A percentile compares a stretch with the other conserved stretches of the same genome.
Evolutionary conservation across 2,888 invertebrate genomes (phyloP).

Genomic region (Beris morrisii): DNA sequence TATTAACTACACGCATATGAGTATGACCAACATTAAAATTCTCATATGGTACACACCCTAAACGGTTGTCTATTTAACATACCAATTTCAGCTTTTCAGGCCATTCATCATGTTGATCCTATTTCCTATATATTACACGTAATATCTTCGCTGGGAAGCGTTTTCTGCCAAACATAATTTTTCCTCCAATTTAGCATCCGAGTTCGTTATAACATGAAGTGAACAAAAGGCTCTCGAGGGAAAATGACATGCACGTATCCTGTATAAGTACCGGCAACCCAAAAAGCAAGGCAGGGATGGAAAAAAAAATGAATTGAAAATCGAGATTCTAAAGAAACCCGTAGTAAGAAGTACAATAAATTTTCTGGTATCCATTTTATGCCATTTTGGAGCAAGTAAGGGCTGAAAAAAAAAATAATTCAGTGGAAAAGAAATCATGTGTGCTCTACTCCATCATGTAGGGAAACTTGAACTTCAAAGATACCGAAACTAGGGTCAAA

Average conservation of each 20-base stretch:
- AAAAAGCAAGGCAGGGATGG: too few species aligned
- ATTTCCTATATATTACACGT: background rate
- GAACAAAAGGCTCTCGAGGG: background rate
- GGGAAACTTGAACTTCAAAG: too few species aligned
- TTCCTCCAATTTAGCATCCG: conserved; percentile 11
- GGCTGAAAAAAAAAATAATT: too few species aligned
- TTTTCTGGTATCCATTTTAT: too few species aligned
- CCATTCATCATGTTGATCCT: conserved; percentile 27
- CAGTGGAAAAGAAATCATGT: too few species aligned
- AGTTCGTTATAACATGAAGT: background rate
- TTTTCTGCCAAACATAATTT: conserved; percentile 9
- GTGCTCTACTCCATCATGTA: too few species aligned
- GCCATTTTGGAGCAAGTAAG: too few species aligned
- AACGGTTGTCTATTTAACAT: conserved; percentile 25
- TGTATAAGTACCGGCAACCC: background rate
- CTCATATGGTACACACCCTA: conserved; percentile 19
- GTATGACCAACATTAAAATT: conserved; percentile 19
- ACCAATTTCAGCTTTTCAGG: conserved; percentile 20
- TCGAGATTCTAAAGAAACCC: too few species aligned
- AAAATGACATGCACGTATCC: background rate
- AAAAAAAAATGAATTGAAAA: too few species aligned
- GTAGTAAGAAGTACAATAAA: too few species aligned
- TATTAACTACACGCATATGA: background rate
- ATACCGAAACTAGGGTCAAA: too few species aligned
- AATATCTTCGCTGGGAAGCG: too few species aligned